Base-by-base conservation (phyloP, 2,888 invertebrate genomes). In the Diplolepis rosae region DNA sequence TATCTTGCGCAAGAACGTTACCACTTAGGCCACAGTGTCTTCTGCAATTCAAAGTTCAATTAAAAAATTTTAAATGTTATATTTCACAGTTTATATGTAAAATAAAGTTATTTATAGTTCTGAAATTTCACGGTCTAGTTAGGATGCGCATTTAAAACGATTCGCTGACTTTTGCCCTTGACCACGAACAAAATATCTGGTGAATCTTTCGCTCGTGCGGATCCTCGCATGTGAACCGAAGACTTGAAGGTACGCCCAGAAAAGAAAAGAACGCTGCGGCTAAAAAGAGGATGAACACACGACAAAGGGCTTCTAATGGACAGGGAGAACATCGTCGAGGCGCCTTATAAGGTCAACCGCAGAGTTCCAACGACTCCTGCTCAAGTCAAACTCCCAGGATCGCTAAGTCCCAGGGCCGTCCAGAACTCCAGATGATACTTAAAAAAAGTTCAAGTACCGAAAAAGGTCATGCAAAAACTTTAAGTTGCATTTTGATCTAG, bases 261-360 rank as follows among this genome's bases (percentile, higher is more conserved):
- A 76, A 73, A 74, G 77, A 81, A 80, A 80, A 79, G 80, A 77
- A 78, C 77, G 78, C 80, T 66, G 69, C 70, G 71, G 66, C 71
- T 73, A 82, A 79, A 80, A 80, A 79, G 79, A 69, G 66, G 72
- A 66, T 22, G 70, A 74, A 65, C 72, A 80, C 74, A 80, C 80
- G 81, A 85, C 85, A 85, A 85, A 85, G 84, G 82, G 77, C 79
- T 83, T 85, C 83, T 85, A 85, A 85, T 85, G 82, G 84, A 84
- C 79, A 77, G 82, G 80, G 73, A 71, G 73, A 72, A 71, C 76
- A 74, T 45, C 81, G 78, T 79, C 81, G 80, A 78, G 79, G 78
- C 79, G 75, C 86, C 86, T 83, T 85, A 86, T 85, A 86, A 83
- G 86, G 86, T 77, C 74, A 82, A 82, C 79, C 77, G 80, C 78